Evolutionary conservation across 2,888 invertebrate species (phyloP).

Genomic region (Thereva nobilitata): DNA sequence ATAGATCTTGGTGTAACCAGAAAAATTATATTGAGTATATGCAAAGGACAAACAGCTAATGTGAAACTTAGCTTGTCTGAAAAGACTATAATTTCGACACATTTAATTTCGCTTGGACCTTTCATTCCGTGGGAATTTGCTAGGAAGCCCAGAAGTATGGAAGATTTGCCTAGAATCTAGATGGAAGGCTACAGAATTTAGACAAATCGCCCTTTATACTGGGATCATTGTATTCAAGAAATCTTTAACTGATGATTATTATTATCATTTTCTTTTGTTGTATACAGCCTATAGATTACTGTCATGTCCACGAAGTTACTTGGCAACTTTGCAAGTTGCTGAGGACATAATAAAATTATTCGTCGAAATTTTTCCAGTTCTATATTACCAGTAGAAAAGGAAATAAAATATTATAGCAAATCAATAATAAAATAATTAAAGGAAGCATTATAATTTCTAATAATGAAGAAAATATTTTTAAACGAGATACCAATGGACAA

Average conservation of each 20-base stretch:
- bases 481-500: not conserved
- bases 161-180: conserved; percentile 22
- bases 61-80: too few species aligned
- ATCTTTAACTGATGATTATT: conserved; percentile 28
- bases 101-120: not conserved
- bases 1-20: not conserved
- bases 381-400: conserved; percentile 18
- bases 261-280: conserved; percentile 37
- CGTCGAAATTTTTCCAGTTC: conserved; percentile 38
- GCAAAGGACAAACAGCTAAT: too few species aligned
- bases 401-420: conserved; percentile 21
- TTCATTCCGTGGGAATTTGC: conserved; percentile 34
- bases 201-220: conserved; percentile 37
- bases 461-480: not conserved
- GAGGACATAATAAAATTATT: conserved; percentile 30
- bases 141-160: conserved; percentile 37
- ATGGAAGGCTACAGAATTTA: conserved; percentile 38
- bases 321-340: conserved; percentile 25
- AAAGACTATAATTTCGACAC: too few species aligned
- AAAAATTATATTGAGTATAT: not conserved
- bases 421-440: conserved; percentile 9
- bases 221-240: conserved; percentile 35
- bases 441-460: not conserved
- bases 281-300: conserved; percentile 12
- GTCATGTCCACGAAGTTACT: conserved; percentile 21